These are phyloP conservation scores for Misgurnus mizolepis DNA, from an alignment of 2,113 vertebrate species.

Conservation along the genomic window DNA sequence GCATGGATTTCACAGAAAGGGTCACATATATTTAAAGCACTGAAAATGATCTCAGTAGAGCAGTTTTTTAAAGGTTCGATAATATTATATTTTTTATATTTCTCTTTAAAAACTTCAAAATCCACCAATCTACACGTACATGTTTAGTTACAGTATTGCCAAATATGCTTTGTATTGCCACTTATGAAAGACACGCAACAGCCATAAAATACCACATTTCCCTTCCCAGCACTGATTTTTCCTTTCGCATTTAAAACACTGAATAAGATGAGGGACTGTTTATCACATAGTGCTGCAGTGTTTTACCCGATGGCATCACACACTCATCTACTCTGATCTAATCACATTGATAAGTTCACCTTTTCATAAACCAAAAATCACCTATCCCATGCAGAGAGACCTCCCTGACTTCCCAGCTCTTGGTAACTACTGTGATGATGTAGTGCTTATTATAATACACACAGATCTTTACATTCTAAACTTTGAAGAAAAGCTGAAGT, in stretches of 20 bases:
- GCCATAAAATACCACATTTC: no score
- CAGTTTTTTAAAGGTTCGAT: no score
- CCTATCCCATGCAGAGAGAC: conserved; percentile 14
- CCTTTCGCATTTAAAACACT: not conserved
- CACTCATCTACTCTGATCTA: not conserved
- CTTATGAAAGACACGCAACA: no score
- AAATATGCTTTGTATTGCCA: no score
- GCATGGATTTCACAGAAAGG: no score
- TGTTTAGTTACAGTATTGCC: no score
- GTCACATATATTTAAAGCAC: no score
- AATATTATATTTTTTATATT: no score
- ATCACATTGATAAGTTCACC: conserved; percentile 13
- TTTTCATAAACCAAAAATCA: conserved; percentile 8
- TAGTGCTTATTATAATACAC: conserved; percentile 56
- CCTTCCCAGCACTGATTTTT: no score
- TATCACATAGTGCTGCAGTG: not conserved
- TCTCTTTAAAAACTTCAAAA: no score
- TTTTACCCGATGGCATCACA: conserved; percentile 6
- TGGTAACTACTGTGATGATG: conserved; percentile 33
- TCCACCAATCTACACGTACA: no score
- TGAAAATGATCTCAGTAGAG: no score
- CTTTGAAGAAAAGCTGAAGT: conserved; percentile 53
- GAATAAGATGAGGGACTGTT: not conserved
- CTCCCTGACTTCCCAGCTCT: conserved; percentile 27
- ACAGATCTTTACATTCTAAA: conserved; percentile 49